A percentile compares a stretch with the other conserved stretches of the same genome.
Evolutionary conservation across 2,113 vertebrate genomes (phyloP).

Genomic region (Sphyrna mokarran): DNA sequence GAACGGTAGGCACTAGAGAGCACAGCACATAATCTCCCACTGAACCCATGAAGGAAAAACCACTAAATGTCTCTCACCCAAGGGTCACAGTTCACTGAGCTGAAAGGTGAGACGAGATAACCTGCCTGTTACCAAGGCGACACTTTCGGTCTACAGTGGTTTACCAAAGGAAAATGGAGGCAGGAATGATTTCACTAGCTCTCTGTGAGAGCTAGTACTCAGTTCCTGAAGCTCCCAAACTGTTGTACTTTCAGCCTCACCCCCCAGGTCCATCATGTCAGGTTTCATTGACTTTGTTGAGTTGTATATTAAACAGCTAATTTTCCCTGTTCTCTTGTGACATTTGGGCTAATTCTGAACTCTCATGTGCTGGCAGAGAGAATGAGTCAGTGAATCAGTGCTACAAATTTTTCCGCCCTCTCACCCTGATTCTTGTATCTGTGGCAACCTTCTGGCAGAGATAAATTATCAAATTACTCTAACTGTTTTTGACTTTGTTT

Average conservation of each 20-base stretch:
- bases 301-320: slow-evolving; percentile 13
- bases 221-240: neutral
- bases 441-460: neutral
- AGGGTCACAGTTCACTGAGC: neutral
- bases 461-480: neutral
- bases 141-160: neutral
- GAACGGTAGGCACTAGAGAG: neutral
- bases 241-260: neutral
- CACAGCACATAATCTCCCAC: neutral
- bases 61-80: neutral
- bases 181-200: neutral
- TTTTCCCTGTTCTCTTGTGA: neutral
- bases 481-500: neutral
- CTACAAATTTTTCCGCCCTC: neutral
- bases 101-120: slow-evolving; percentile 10
- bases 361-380: neutral
- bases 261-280: neutral
- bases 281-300: neutral
- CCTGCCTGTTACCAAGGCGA: neutral
- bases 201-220: neutral
- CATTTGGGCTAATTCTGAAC: neutral
- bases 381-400: neutral
- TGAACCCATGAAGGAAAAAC: neutral
- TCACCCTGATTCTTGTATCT: neutral
- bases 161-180: neutral